phyloP scores from a whole-genome alignment of 2,113 vertebrate species.

The Oreochromis niloticus region DNA sequence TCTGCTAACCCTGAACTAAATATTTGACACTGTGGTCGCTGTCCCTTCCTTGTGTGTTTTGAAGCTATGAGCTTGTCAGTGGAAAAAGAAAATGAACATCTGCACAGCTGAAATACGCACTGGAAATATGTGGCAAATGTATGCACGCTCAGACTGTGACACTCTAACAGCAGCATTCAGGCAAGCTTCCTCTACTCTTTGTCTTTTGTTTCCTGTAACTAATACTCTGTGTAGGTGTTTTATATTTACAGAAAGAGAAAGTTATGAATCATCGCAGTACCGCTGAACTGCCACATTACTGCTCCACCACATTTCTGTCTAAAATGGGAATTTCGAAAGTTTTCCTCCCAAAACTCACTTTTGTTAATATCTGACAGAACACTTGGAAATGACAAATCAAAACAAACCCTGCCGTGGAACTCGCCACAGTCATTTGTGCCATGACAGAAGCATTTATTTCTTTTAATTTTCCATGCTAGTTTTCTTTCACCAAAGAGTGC shows the following conservation, averaged over 20 bases:
- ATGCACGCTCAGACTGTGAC: not conserved
- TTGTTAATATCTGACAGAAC: not conserved
- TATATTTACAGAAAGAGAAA: slow-evolving; percentile 9
- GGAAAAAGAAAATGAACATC: not conserved
- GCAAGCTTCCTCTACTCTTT: not conserved
- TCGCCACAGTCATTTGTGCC: not conserved
- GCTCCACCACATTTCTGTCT: not conserved
- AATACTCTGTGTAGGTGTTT: slow-evolving; percentile 15
- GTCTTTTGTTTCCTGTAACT: slow-evolving; percentile 7
- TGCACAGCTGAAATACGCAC: not conserved
- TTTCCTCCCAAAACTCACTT: not conserved
- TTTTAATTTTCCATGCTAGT: not conserved
- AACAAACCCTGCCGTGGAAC: not conserved
- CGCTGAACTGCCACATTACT: not conserved
- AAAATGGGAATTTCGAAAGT: not conserved
- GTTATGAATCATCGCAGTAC: slow-evolving; percentile 27
- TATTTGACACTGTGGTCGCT: not conserved
- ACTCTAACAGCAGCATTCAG: not conserved
- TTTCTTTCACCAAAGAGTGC: not conserved
- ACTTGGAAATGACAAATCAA: not conserved
- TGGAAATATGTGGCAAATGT: not conserved
- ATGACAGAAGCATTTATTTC: not conserved
- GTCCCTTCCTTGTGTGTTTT: not conserved
- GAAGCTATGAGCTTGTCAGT: not conserved
- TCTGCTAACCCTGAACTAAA: not conserved